Evolutionary conservation across 2,113 vertebrate genomes (phyloP), one percentile per base, ranked within the genome.

Genomic region (Entelurus aequoreus): DNA sequence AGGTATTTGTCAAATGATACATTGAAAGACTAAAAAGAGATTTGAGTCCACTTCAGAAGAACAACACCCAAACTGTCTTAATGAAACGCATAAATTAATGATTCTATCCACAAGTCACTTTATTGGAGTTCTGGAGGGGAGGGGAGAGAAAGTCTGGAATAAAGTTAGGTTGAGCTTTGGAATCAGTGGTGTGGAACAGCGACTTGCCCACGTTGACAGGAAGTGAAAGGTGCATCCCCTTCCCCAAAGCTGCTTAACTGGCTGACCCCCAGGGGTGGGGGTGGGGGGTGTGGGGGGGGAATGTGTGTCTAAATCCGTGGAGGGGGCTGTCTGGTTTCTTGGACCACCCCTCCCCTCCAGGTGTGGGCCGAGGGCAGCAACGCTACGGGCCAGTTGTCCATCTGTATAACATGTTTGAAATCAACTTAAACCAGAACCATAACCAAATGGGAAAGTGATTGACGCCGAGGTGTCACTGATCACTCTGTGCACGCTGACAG

Each of bases 191-290:
- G 84, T 75, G 47, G 74, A 76, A 60, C 81, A 46, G 71, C 68
- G 64, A 65, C 63, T 65, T 54, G 60, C 54, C 65, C 62, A 67
- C 82, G 76, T 82, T 84, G 83, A 87, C 83, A 82, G 75, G 66
- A 84, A 76, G 78, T 84, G 74, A 86, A 83, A 68, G 77, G 73
- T 76, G 80, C 76, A 80, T 76, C 72, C 66, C 73, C 76, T 71
- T 62, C 68, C 74, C 72, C 42, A 63, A 28, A 70, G 68, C 69
- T 69, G 58, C 74, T 80, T 79, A 76, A 77, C 72, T 73, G 48
- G 63, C 72, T 81, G 77, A 85, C 81, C 77, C 80, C 74, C n/a
- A n/a, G n/a, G n/a, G n/a, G n/a, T n/a, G 28, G 28, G 28, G 28
- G 28, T 60, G 59, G 68, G 72, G 66, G 57, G 19, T 62, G 21